Base-by-base conservation (phyloP, 2,888 invertebrate species). In the Sarcophaga variegata region DNA sequence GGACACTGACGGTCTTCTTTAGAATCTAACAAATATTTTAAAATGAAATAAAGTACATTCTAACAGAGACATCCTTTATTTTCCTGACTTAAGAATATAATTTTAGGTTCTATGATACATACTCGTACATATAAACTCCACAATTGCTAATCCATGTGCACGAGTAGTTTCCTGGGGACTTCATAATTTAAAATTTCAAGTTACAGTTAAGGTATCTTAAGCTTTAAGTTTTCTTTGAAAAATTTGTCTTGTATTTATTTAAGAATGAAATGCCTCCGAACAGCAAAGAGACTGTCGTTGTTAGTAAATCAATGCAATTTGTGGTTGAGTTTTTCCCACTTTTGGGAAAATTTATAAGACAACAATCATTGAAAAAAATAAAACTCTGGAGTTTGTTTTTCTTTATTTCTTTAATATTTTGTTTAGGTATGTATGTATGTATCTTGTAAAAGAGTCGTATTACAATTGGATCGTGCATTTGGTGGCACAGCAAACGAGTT, bases 321-420 rank as follows among this genome's bases (percentile, higher is more conserved):
- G 49, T 69, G 71, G 59, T 71, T 82, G 70, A 49, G 49, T 66
- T 83, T 75, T 79, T 54, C 54, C 54, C 54, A 54, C 70, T 64
- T 75, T 87, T 83, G 78, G 83, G 78, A 83, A 86, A 75, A 47
- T 87, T 81, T 76, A 84, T 71, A 81, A 81, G 75, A 84, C 86
- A 84, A 84, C 86, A 84, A 84, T 83, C 83, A 79, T 22, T 78
- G 83, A 83, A 86, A 80, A 8, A 22, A 22, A 22, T 22, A 22
- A 22, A 37, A 37, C 37, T 37, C 37, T 37, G 37, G 37, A 54
- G 37, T 77, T 77, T 71, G 66, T 63, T 70, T 70, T 25, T 25
- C 3, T 25, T 77, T 71, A 27, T 27, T 27, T 70, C n/a, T 64
- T 14, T 67, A 27, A 37, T 63, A 63, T 70, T 62, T 77, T 45